Conservation (phyloP, 2,113 vertebrate species). For the Fregata magnificens region DNA sequence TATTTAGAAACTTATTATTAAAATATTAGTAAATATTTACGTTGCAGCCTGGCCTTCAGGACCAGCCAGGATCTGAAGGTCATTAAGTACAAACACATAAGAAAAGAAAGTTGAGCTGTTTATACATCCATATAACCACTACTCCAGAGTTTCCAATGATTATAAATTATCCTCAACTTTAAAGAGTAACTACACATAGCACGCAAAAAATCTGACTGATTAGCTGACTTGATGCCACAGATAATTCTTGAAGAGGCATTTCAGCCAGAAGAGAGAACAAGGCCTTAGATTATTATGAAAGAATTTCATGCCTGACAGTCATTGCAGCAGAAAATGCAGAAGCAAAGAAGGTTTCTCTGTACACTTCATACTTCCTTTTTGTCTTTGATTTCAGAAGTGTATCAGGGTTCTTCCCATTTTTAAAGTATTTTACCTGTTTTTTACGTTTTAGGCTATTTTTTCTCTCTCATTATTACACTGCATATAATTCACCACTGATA, state of each 20-base stretch:
- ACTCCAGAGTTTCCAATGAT: background rate
- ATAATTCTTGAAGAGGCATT: background rate
- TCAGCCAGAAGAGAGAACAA: background rate
- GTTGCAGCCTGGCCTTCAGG: background rate
- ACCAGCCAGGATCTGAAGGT: background rate
- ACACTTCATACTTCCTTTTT: background rate
- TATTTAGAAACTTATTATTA: background rate
- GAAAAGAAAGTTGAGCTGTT: background rate
- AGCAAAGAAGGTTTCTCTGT: background rate
- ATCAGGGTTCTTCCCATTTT: background rate
- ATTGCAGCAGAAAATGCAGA: background rate
- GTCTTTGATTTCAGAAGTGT: background rate
- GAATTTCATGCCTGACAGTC: background rate
- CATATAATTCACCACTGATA: background rate
- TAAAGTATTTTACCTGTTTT: background rate
- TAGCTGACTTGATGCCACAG: background rate
- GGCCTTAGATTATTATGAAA: background rate
- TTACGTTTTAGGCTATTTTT: background rate
- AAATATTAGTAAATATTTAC: background rate
- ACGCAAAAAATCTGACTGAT: background rate
- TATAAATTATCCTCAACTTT: background rate
- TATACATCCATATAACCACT: background rate
- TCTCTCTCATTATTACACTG: background rate
- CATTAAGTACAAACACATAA: background rate
- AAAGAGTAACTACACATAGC: background rate